Evolutionary conservation across 2,113 vertebrate genomes (phyloP).

Genomic region (Indicator indicator): DNA sequence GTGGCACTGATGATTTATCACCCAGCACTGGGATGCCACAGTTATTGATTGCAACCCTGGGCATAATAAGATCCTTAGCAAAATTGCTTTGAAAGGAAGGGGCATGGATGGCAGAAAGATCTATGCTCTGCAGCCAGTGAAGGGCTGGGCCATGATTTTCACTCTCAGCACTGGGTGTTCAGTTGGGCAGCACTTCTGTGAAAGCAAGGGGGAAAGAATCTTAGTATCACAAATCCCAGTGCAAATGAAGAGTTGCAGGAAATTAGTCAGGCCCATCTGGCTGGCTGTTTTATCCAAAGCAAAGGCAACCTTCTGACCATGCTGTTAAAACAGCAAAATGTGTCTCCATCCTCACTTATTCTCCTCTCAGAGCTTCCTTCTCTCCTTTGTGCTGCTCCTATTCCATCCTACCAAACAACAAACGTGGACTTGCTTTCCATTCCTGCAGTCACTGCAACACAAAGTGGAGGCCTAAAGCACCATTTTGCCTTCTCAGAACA

Average conservation of each 20-base stretch:
- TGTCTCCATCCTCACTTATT: neutral
- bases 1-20: constrained; percentile 25
- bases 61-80: neutral
- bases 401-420: neutral
- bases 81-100: constrained; percentile 27
- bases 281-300: neutral
- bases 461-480: neutral
- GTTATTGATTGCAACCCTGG: constrained; percentile 22
- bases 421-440: neutral
- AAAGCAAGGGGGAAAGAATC: neutral
- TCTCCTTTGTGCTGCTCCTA: neutral
- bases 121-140: neutral
- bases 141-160: neutral
- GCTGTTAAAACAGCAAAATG: neutral
- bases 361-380: neutral
- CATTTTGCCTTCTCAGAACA: neutral
- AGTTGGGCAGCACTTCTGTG: neutral
- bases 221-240: neutral
- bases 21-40: neutral
- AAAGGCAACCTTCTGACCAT: neutral
- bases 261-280: neutral
- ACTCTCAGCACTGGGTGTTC: neutral
- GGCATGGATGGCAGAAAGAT: neutral
- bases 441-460: neutral
- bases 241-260: neutral